Evolutionary conservation across 2,113 vertebrate species (phyloP).

Genomic region (Pangasianodon hypophthalmus): DNA sequence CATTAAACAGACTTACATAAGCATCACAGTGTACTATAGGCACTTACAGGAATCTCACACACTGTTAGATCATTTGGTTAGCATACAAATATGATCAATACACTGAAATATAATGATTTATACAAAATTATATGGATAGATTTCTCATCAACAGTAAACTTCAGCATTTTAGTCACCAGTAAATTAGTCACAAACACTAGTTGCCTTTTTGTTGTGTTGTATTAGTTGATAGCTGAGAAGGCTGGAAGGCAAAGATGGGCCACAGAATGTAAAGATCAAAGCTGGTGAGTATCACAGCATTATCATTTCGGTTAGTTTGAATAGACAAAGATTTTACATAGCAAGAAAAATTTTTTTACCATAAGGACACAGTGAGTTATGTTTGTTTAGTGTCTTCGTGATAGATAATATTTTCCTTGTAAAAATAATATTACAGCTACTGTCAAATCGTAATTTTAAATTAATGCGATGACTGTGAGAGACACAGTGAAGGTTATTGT

Average conservation of each 20-base stretch:
- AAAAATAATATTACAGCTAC: background rate
- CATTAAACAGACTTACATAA: background rate
- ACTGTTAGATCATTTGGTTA: background rate
- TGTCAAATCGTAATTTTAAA: background rate
- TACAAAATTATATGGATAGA: background rate
- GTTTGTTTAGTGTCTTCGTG: background rate
- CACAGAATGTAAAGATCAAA: background rate
- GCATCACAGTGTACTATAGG: conserved; percentile 22
- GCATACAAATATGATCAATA: background rate
- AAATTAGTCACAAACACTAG: background rate
- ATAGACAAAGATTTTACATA: background rate
- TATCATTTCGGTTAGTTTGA: background rate
- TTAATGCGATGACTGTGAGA: background rate
- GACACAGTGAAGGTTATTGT: background rate
- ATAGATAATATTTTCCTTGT: background rate
- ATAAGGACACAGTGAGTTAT: background rate
- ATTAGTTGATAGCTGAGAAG: background rate
- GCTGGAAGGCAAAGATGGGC: background rate
- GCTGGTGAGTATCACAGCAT: background rate
- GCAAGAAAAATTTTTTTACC: background rate
- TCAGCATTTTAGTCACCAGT: background rate
- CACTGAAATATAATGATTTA: background rate
- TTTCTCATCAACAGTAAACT: background rate
- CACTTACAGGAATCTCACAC: conserved; percentile 33
- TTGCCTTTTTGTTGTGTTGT: background rate